Base-by-base conservation (phyloP, 2,113 vertebrate genomes). In the Sula dactylatra region DNA sequence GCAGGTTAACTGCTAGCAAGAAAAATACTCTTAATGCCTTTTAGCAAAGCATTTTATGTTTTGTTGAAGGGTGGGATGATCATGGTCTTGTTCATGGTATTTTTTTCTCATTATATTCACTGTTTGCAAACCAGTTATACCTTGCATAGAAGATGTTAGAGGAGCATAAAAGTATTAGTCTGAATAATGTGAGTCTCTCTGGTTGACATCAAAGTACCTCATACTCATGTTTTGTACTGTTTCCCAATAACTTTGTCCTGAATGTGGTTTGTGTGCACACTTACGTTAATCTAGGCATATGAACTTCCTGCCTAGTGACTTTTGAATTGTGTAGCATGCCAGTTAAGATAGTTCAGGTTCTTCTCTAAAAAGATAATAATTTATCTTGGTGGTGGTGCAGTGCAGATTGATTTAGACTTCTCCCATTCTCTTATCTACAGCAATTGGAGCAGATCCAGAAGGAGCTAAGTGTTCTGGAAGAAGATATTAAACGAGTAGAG, bases 401-500 rank as follows among this genome's bases (percentile, higher is more conserved):
- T 95, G 34, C 94, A 78, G 77, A 97, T 97, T 98, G 95, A 82
- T 95, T 97, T 93, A 97, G 91, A 83, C 89, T 67, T 97, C 55
- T 92, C 79, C 69, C n/a, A 5, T 95, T 92, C 45, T 98, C 92
- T 97, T 83, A 49, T 98, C 94, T 94, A 84, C 97, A 99, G 99
- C 99, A 99, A 99, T 86, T 99, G 98, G 99, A 99, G 95, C 99
- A 99, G 97, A 98, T 99, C 94, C 99, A 99, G 98, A 99, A 99
- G 98, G 99, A 99, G 95, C 98, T 99, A 62, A 99, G 98, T 98
- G 99, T 99, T 96, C 98, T 99, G 89, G 99, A 99, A 97, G 99
- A 99, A 79, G 99, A 99, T 98, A 99, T 99, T 96, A 99, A 99
- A 93, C 98, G 99, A 96, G 99, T 99, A 38, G 99, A 99, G 99